phyloP scores from a whole-genome alignment of 2,888 invertebrate species.

The Pasiphila rectangulata region DNA sequence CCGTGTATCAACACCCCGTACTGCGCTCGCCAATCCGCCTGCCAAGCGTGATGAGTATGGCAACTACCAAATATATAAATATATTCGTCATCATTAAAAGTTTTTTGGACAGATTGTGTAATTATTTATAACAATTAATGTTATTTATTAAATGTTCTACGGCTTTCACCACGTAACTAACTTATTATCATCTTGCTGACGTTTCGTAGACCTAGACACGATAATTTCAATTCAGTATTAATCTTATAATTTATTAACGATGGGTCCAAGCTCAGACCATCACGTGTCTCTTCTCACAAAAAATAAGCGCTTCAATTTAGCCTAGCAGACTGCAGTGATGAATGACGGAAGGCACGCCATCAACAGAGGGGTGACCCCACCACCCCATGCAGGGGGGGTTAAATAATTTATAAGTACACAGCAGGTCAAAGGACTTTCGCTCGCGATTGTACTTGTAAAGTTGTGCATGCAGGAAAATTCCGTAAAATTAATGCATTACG shows the following conservation, averaged over 20 bases:
- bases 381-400: conserved; percentile 18
- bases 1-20: too few relatives aligned
- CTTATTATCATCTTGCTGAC: too few relatives aligned
- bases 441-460: conserved; percentile 19
- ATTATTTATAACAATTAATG: too few relatives aligned
- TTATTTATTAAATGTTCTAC: too few relatives aligned
- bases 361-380: not conserved
- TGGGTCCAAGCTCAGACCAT: not conserved
- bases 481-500: conserved; percentile 16
- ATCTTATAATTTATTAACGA: not conserved
- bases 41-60: too few relatives aligned
- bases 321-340: conserved; percentile 44
- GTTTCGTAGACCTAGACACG: too few relatives aligned
- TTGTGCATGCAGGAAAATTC: conserved; percentile 5
- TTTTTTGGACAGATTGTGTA: too few relatives aligned
- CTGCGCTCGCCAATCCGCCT: too few relatives aligned
- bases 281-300: conserved; percentile 20
- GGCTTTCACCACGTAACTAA: too few relatives aligned
- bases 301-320: conserved; percentile 43
- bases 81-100: too few relatives aligned
- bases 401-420: conserved; percentile 45
- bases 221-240: not conserved
- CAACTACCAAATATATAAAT: too few relatives aligned
- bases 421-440: conserved; percentile 37
- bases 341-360: conserved; percentile 43